Base-by-base conservation (phyloP, 2,113 vertebrate species). In the Lathamus discolor region DNA sequence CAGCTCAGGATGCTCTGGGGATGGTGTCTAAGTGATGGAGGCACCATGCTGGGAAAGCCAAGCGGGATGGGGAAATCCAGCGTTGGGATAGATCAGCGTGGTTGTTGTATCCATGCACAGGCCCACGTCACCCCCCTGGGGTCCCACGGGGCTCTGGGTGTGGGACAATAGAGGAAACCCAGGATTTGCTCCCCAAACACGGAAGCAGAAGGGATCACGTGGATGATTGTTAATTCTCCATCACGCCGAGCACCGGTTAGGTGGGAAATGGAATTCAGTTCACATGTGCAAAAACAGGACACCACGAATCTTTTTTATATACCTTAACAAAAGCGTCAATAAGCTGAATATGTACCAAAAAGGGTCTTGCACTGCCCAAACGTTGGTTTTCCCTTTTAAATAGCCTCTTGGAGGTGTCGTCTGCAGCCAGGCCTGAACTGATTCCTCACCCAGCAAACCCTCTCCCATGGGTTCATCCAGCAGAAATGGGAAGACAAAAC, bases 51-150 rank as follows among this genome's bases (percentile, higher is more conserved):
- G 33, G 61, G 43, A 64, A 25, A 69, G 62, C 31, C 62, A 9
- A 9, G 8, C 0, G 2, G 28, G 13, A 28, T 1, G 29, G 29
- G 39, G 63, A 48, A 55, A 22, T 17, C 2, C 18, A 8, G 27
- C 31, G 1, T 0, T 0, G 29, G 20, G 27, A 14, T n/a, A 27
- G 9, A 18, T 1, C 17, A 0, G 0, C 0, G 1, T 0, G 2
- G 10, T 19, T 24, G 1, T 29, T 52, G 33, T 13, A 31, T 4
- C 62, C 9, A 0, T 1, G 14, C 37, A 4, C 33, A 13, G 4
- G 8, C 13, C 41, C 31, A 4, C 69, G 20, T 41, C 1, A 0
- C 23, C 62, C 16, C 19, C 20, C 13, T 2, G 24, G 41, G 19
- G 10, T 75, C 25, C 75, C 59, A 7, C n/a, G 0, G 13, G 59